Evolutionary conservation across 2,888 invertebrate species (phyloP).

Genomic region (Thymelicus sylvestris): DNA sequence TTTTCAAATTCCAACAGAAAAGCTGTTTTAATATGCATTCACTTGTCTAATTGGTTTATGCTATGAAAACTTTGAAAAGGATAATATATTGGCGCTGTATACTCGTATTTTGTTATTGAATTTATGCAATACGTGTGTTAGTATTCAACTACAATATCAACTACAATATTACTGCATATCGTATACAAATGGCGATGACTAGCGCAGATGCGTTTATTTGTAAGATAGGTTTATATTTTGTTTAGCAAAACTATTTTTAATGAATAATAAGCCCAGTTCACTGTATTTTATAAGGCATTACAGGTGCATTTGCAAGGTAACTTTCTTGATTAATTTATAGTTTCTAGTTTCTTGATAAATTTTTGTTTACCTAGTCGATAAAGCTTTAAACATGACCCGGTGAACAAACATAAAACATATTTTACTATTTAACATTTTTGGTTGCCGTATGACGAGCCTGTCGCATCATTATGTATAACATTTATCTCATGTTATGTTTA

Average conservation of each 20-base stretch:
- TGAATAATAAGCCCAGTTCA: background rate
- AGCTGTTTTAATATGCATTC: constrained; percentile 16
- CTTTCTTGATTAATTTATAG: constrained; percentile 73
- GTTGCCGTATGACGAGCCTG: no score
- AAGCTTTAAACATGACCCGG: no score
- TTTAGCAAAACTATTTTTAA: constrained; percentile 1
- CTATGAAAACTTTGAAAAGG: constrained; percentile 14
- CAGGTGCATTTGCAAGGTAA: constrained; percentile 60
- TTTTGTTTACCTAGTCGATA: no score
- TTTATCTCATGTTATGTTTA: no score
- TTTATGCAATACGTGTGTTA: constrained; percentile 7
- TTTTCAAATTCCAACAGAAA: constrained; percentile 5
- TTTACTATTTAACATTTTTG: no score
- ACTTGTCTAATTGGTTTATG: constrained; percentile 27
- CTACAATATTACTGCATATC: constrained; percentile 8
- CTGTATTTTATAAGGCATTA: constrained; percentile 40
- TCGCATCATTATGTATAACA: no score
- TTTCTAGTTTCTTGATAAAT: no score
- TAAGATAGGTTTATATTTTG: background rate
- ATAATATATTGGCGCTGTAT: background rate
- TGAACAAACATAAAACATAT: no score
- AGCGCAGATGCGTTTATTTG: constrained; percentile 4
- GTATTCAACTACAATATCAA: constrained; percentile 15
- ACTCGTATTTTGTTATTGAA: constrained; percentile 11
- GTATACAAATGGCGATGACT: constrained; percentile 4